A percentile compares a stretch with the other conserved stretches of the same genome.
phyloP scores from a whole-genome alignment of 2,888 invertebrate genomes.

The Lottia gigantea region DNA sequence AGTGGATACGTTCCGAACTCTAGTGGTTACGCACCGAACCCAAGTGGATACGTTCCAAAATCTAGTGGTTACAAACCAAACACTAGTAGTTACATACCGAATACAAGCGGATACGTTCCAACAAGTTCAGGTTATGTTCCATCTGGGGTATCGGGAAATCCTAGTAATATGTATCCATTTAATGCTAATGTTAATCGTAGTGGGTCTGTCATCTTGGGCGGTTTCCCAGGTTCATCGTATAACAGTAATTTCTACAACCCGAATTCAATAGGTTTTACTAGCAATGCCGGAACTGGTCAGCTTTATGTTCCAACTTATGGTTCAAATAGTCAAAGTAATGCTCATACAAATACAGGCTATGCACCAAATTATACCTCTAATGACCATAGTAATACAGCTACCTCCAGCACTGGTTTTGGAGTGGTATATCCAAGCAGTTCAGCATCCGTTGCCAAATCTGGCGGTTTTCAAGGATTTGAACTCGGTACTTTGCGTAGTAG shows the following conservation, averaged over 20 bases:
- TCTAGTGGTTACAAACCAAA: neutral
- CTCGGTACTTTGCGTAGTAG: neutral
- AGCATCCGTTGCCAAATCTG: neutral
- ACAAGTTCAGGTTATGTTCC: neutral
- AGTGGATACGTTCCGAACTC: neutral
- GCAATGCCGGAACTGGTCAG: neutral
- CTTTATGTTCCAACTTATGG: too few relatives aligned
- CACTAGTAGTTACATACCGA: neutral
- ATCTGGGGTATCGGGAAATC: neutral
- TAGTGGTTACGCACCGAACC: neutral
- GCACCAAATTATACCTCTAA: too few relatives aligned
- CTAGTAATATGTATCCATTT: neutral
- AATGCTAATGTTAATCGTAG: neutral
- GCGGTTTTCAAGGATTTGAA: conserved; percentile 1
- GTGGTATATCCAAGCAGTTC: too few relatives aligned
- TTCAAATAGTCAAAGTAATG: too few relatives aligned
- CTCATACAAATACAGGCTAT: too few relatives aligned
- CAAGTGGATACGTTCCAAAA: neutral
- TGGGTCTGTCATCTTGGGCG: neutral
- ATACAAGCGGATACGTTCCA: neutral
- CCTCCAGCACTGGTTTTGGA: too few relatives aligned
- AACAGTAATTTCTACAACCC: neutral
- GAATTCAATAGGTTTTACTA: neutral
- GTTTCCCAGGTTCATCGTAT: neutral
- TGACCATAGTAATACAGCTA: too few relatives aligned